Evolutionary conservation across 2,113 vertebrate species (phyloP).

Genomic region (Junco hyemalis): DNA sequence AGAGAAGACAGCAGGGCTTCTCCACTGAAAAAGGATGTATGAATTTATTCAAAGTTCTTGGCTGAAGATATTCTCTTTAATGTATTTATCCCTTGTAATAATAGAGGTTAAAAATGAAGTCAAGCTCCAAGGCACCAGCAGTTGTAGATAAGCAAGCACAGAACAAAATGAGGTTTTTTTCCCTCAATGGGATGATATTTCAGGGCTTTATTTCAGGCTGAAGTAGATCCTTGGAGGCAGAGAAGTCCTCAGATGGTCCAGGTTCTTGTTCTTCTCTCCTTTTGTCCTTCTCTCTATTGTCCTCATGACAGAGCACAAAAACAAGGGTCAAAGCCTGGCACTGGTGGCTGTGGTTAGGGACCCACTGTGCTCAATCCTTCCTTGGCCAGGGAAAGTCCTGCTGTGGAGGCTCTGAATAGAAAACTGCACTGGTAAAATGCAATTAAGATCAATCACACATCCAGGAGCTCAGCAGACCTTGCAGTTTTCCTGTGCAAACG

Average conservation of each 20-base stretch:
- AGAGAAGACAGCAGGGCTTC: neutral
- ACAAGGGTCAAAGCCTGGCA: neutral
- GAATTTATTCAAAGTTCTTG: neutral
- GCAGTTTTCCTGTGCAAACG: neutral
- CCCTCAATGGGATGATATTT: neutral
- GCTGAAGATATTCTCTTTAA: neutral
- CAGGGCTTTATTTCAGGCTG: neutral
- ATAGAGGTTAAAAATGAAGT: neutral
- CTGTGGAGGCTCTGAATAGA: neutral
- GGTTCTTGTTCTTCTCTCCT: neutral
- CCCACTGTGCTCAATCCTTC: neutral
- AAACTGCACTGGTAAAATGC: neutral
- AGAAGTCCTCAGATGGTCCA: neutral
- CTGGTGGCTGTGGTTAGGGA: rapidly evolving
- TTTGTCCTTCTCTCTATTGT: neutral
- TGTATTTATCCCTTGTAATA: neutral
- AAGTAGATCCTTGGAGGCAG: neutral
- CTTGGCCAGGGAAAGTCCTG: neutral
- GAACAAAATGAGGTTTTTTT: neutral
- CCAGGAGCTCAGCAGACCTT: neutral
- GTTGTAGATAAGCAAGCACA: neutral
- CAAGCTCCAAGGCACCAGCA: neutral
- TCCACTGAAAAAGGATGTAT: neutral
- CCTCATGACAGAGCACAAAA: neutral
- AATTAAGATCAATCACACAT: neutral